Conservation (phyloP, 2,888 invertebrate species). For the Drosophila buzzatii region DNA sequence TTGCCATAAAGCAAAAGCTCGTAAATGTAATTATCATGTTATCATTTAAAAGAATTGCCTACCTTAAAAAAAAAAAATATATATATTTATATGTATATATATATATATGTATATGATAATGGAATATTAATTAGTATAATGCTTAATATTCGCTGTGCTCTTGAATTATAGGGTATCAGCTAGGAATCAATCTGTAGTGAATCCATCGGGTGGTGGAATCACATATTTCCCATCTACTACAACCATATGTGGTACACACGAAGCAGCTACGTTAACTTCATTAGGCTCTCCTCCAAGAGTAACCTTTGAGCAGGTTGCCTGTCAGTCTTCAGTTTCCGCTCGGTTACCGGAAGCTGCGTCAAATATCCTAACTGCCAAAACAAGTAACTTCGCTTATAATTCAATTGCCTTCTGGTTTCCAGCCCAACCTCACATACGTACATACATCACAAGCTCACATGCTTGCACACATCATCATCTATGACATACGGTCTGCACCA, state of each 20-base stretch:
- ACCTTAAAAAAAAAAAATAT: too few species aligned
- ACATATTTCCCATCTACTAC: neutral
- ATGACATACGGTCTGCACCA: conserved; percentile 4
- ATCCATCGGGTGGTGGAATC: conserved; percentile 6
- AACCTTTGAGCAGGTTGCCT: conserved; percentile 31
- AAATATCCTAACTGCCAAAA: conserved; percentile 66
- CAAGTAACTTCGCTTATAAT: conserved; percentile 44
- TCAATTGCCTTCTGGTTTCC: conserved; percentile 41
- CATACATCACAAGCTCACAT: conserved; percentile 17
- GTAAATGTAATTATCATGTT: too few species aligned
- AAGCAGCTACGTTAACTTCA: conserved; percentile 44
- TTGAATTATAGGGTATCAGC: neutral
- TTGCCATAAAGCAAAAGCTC: too few species aligned
- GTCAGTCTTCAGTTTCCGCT: conserved; percentile 58
- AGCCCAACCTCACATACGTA: conserved; percentile 13
- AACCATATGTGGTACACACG: neutral
- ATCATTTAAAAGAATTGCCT: too few species aligned
- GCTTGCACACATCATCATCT: conserved; percentile 23
- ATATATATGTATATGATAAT: neutral
- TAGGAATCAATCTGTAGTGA: neutral
- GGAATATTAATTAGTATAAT: neutral
- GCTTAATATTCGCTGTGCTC: too few species aligned
- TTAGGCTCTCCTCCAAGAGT: conserved; percentile 30
- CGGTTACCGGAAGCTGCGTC: conserved; percentile 53
- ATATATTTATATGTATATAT: too few species aligned